These are phyloP conservation scores for Acanthurus lineatus DNA, from an alignment of 2,797 vertebrate genomes.

Conservation along the genomic window DNA sequence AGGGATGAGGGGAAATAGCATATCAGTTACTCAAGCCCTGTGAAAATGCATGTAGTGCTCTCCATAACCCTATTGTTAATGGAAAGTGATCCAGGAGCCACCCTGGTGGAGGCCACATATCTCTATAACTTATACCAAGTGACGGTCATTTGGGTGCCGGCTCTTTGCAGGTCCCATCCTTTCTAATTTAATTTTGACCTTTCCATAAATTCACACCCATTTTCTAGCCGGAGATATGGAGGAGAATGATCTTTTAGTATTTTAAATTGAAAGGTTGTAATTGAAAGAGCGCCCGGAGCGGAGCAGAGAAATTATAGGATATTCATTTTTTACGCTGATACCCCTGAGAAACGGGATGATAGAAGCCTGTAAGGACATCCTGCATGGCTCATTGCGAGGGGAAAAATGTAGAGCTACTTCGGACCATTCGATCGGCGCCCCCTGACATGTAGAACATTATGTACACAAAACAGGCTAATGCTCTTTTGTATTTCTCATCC, in stretches of 20 bases:
- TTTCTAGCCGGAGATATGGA: slow-evolving; percentile 59
- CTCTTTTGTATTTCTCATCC: slow-evolving; percentile 65
- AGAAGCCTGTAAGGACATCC: slow-evolving; percentile 60
- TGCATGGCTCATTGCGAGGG: slow-evolving; percentile 48
- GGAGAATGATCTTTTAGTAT: slow-evolving; percentile 66
- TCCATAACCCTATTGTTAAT: slow-evolving; percentile 77
- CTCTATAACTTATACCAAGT: slow-evolving; percentile 73
- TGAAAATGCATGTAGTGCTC: slow-evolving; percentile 76
- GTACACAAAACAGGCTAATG: slow-evolving; percentile 48
- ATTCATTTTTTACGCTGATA: slow-evolving; percentile 72
- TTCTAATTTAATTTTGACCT: slow-evolving; percentile 81
- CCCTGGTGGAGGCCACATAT: slow-evolving; percentile 55
- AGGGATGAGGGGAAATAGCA: slow-evolving; percentile 68
- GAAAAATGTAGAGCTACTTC: slow-evolving; percentile 17
- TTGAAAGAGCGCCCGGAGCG: slow-evolving; percentile 71
- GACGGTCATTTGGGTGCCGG: slow-evolving; percentile 68
- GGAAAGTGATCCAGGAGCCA: slow-evolving; percentile 69
- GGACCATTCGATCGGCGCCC: slow-evolving; percentile 42
- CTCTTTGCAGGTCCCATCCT: slow-evolving; percentile 57
- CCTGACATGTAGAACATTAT: slow-evolving; percentile 50
- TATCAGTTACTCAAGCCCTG: slow-evolving; percentile 76
- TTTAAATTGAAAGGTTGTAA: slow-evolving; percentile 81
- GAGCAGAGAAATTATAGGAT: slow-evolving; percentile 70
- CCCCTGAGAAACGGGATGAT: slow-evolving; percentile 64
- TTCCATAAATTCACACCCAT: slow-evolving; percentile 80